Conservation (phyloP, 2,888 invertebrate genomes). For the Leptopilina myrica region DNA sequence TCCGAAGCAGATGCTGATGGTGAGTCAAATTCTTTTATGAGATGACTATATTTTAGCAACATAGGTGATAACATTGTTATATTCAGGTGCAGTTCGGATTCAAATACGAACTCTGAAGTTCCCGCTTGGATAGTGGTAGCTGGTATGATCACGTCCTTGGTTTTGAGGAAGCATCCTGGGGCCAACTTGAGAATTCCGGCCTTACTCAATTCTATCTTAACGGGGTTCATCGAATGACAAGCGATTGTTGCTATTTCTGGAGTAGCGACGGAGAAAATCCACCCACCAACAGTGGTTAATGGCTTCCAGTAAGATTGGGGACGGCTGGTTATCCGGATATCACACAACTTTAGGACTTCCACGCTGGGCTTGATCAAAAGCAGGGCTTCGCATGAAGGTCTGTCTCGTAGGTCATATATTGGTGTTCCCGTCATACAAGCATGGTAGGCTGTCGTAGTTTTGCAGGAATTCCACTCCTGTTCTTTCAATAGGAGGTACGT, state of each 20-base stretch:
- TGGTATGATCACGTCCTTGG: too few species aligned
- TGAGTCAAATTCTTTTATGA: background rate
- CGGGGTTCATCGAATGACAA: background rate
- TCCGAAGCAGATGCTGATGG: background rate
- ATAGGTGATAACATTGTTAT: too few species aligned
- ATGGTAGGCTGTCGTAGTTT: background rate
- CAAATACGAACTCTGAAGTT: too few species aligned
- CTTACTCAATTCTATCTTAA: background rate
- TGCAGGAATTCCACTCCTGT: too few species aligned
- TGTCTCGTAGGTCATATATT: background rate
- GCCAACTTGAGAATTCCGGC: too few species aligned
- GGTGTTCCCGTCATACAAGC: background rate
- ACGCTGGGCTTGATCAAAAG: background rate
- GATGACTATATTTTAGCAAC: background rate
- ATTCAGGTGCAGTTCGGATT: too few species aligned
- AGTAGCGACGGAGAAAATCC: background rate
- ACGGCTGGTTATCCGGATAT: background rate
- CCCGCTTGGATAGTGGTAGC: too few species aligned
- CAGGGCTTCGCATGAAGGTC: background rate
- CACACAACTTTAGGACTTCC: background rate
- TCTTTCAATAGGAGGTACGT: too few species aligned
- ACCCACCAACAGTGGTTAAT: background rate
- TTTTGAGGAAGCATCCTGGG: too few species aligned
- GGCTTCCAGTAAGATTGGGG: background rate
- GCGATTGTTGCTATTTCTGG: background rate